Conservation (phyloP, 2,797 vertebrate genomes). For the Phoxinus dragarum region DNA sequence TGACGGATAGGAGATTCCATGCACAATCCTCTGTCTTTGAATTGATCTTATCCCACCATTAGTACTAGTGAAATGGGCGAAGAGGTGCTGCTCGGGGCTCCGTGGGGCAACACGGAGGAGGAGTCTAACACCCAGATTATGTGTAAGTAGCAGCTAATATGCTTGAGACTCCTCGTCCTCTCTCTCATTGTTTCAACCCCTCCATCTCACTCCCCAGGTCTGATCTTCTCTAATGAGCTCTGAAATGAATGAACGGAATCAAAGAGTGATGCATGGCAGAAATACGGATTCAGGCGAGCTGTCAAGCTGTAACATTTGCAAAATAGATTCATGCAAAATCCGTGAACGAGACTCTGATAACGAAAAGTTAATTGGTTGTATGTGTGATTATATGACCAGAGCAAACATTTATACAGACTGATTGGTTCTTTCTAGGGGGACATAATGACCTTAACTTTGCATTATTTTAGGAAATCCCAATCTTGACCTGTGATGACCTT, state of each 20-base stretch:
- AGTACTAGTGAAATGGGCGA: slow-evolving; percentile 67
- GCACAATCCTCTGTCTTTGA: slow-evolving; percentile 60
- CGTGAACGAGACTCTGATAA: not conserved
- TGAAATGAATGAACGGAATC: slow-evolving; percentile 29
- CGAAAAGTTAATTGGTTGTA: not conserved
- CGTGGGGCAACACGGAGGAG: slow-evolving; percentile 68
- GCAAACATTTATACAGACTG: not conserved
- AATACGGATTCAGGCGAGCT: not conserved
- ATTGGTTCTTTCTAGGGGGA: not conserved
- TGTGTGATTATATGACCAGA: not conserved
- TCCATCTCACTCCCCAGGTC: slow-evolving; percentile 15
- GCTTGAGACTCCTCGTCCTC: slow-evolving; percentile 55
- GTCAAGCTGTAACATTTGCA: not conserved
- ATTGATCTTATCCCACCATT: slow-evolving; percentile 63
- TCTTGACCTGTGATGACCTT: slow-evolving; percentile 6
- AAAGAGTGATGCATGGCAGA: slow-evolving; percentile 21
- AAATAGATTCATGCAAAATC: not conserved
- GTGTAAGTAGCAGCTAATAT: slow-evolving; percentile 61
- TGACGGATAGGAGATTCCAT: slow-evolving; percentile 35
- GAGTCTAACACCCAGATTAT: slow-evolving; percentile 79
- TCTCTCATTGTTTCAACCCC: slow-evolving; percentile 39
- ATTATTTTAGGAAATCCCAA: not conserved
- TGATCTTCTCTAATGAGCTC: slow-evolving; percentile 40
- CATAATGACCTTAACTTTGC: not conserved
- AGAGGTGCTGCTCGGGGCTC: slow-evolving; percentile 66